Evolutionary conservation across 2,113 vertebrate species (phyloP).

Genomic region (Opisthocomus hoazin): DNA sequence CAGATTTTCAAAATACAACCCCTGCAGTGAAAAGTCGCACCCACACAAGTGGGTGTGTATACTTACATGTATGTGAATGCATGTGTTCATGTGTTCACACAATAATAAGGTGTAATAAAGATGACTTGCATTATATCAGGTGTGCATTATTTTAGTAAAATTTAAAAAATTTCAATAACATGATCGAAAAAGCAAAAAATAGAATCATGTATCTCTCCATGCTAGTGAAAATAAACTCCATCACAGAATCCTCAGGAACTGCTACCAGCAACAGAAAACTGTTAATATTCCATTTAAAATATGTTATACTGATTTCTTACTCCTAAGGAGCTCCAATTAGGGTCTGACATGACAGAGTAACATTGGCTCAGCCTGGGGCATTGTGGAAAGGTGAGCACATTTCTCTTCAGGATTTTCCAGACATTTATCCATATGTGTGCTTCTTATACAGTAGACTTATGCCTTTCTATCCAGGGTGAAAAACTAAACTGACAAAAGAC

Average conservation of each 20-base stretch:
- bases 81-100: background rate
- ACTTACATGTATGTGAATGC: background rate
- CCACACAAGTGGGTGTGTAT: rapidly evolving
- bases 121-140: background rate
- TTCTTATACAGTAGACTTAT: background rate
- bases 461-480: background rate
- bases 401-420: background rate
- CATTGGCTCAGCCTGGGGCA: background rate
- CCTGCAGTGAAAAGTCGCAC: background rate
- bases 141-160: background rate
- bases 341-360: background rate
- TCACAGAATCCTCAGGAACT: background rate
- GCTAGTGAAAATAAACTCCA: background rate
- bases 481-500: background rate
- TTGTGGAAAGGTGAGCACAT: background rate
- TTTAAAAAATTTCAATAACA: background rate
- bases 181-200: background rate
- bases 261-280: background rate
- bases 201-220: background rate
- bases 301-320: background rate
- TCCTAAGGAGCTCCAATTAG: background rate
- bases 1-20: background rate
- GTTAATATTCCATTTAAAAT: background rate
- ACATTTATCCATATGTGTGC: background rate
- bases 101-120: background rate